These are phyloP conservation scores for Drosophila ercepeae DNA, from an alignment of 1,140 invertebrate genomes.

Conservation along the genomic window DNA sequence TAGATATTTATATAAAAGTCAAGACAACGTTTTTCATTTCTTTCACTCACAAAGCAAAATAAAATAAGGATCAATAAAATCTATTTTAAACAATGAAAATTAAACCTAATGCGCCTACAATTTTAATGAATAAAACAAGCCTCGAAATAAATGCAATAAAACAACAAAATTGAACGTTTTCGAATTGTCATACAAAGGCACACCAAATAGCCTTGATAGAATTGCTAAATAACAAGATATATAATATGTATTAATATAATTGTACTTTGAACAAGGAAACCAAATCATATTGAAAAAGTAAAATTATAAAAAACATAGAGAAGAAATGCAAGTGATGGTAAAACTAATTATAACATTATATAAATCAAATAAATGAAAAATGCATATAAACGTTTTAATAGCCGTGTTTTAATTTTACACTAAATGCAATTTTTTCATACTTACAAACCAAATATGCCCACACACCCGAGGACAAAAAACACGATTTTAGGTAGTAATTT, in stretches of 20 bases:
- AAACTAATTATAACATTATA: slow-evolving; percentile 65
- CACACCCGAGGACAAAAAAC: too few species aligned
- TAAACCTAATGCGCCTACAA: slow-evolving; percentile 43
- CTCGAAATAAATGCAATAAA: slow-evolving; percentile 40
- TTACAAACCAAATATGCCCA: too few species aligned
- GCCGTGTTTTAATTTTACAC: slow-evolving; percentile 6
- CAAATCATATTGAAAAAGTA: slow-evolving; percentile 43
- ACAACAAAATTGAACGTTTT: slow-evolving; percentile 50
- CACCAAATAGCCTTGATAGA: slow-evolving; percentile 76
- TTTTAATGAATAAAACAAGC: slow-evolving; percentile 48
- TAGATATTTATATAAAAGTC: slow-evolving; percentile 42
- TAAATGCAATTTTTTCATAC: too few species aligned
- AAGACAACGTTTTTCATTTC: slow-evolving; percentile 29
- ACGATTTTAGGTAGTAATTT: background rate
- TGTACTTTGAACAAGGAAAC: slow-evolving; percentile 35
- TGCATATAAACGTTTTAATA: slow-evolving; percentile 80
- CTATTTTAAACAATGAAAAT: slow-evolving; percentile 50
- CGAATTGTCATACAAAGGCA: slow-evolving; percentile 68
- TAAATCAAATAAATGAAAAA: slow-evolving; percentile 79
- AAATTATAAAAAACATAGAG: slow-evolving; percentile 44
- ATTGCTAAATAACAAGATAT: slow-evolving; percentile 51
- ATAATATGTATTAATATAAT: slow-evolving; percentile 62
- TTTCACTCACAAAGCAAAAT: slow-evolving; percentile 36
- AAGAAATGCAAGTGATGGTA: slow-evolving; percentile 65
- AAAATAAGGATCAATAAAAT: slow-evolving; percentile 17